Conservation (phyloP, 2,113 vertebrate genomes). For the Amblyornis subalaris region DNA sequence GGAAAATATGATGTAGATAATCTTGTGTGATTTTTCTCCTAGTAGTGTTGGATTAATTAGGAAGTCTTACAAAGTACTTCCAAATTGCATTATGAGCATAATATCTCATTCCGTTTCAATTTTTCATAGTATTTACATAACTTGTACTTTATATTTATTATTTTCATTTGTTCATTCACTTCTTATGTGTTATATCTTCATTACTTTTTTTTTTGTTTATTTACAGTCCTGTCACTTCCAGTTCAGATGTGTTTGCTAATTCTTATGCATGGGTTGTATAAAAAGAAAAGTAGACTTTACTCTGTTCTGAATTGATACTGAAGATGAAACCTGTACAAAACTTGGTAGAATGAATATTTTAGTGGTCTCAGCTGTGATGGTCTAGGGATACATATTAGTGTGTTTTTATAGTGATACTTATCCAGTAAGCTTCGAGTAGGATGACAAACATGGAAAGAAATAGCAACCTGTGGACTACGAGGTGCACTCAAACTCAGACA, state of each 20-base stretch:
- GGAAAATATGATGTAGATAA: background rate
- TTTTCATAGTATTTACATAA: background rate
- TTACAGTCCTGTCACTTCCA: background rate
- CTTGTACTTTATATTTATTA: background rate
- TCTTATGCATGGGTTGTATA: background rate
- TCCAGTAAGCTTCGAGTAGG: background rate
- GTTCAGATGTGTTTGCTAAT: background rate
- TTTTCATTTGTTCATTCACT: background rate
- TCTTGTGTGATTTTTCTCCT: background rate
- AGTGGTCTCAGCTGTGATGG: background rate
- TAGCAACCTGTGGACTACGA: background rate
- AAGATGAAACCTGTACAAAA: background rate
- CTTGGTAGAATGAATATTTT: background rate
- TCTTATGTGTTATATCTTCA: background rate
- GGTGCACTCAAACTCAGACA: background rate
- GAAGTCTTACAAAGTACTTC: background rate
- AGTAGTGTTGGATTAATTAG: background rate
- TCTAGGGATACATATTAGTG: background rate
- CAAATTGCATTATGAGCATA: background rate
- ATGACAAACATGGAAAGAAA: background rate
- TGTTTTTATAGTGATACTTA: background rate
- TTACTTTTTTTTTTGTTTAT: background rate
- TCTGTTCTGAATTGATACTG: background rate
- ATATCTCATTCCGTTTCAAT: background rate
- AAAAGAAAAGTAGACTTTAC: background rate